These are phyloP conservation scores for Eriocheir sinensis DNA, from an alignment of 1,140 invertebrate genomes.

Conservation along the genomic window DNA sequence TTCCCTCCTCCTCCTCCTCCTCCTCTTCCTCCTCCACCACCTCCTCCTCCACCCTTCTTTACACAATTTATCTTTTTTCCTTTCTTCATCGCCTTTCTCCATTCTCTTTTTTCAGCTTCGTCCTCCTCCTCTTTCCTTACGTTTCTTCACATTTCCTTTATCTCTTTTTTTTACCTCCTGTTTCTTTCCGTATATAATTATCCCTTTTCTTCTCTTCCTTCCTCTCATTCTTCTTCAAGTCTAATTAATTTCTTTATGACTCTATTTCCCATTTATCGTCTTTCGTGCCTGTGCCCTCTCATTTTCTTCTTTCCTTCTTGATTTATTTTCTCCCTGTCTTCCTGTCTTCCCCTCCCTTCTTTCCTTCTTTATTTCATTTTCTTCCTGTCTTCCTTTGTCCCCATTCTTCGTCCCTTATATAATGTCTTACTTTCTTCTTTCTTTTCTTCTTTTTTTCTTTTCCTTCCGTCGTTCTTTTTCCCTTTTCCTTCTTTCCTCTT, in stretches of 20 bases:
- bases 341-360: constrained; percentile 2
- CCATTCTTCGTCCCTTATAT: too few species aligned
- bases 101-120: background rate
- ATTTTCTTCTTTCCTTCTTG: background rate
- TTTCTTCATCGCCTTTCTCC: background rate
- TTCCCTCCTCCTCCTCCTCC: background rate
- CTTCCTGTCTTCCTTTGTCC: too few species aligned
- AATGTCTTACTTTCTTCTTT: too few species aligned
- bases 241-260: too few species aligned
- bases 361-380: background rate
- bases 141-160: background rate
- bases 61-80: background rate
- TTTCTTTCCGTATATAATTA: background rate
- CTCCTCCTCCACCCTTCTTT: background rate
- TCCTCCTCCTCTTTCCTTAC: background rate
- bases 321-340: background rate
- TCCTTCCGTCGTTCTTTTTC: too few species aligned
- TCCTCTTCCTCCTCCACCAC: background rate
- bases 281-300: background rate
- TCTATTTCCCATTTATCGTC: too few species aligned
- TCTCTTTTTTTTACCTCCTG: background rate
- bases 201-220: constrained; percentile 22
- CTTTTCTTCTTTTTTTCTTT: too few species aligned
- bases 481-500: too few species aligned
- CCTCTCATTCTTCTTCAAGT: too few species aligned